Evolutionary conservation across 2,113 vertebrate species (phyloP).

Genomic region (Laticauda laticaudata): DNA sequence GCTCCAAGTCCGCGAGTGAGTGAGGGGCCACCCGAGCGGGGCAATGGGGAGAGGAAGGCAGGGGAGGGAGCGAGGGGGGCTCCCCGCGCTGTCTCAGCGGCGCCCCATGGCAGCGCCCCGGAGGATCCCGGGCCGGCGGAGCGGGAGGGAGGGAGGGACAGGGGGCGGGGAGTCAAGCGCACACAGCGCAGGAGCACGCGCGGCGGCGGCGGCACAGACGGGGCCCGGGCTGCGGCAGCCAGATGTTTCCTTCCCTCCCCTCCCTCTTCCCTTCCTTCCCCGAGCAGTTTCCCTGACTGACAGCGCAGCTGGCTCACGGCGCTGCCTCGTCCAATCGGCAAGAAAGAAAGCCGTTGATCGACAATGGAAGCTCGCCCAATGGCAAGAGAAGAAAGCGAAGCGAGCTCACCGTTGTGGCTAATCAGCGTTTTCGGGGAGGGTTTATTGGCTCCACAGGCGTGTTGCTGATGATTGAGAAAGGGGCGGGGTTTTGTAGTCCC

Average conservation of each 20-base stretch:
- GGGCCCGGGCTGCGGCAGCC: conserved; percentile 67
- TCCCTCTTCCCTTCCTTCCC: conserved; percentile 23
- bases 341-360: neutral
- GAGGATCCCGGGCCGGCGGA: conserved; percentile 51
- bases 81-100: conserved; percentile 57
- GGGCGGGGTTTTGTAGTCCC: neutral
- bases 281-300: conserved; percentile 40
- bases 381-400: conserved; percentile 2
- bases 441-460: conserved; percentile 6
- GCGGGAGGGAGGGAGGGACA: conserved; percentile 11
- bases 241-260: conserved; percentile 62
- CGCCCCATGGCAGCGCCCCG: conserved; percentile 66
- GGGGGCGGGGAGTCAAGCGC: conserved; percentile 53
- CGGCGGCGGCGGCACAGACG: conserved; percentile 47
- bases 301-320: conserved; percentile 39
- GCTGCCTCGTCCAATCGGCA: conserved; percentile 29
- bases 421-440: conserved; percentile 10
- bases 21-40: conserved; percentile 10
- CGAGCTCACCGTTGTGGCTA: conserved; percentile 17
- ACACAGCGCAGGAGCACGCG: conserved; percentile 62
- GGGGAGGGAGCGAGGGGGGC: conserved; percentile 55
- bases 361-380: neutral
- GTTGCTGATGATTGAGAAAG: neutral
- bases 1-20: conserved; percentile 53
- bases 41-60: conserved; percentile 19